A percentile compares a stretch with the other conserved stretches of the same genome.
Conservation (phyloP, 2,797 vertebrate species). For the Darevskia mixta region DNA sequence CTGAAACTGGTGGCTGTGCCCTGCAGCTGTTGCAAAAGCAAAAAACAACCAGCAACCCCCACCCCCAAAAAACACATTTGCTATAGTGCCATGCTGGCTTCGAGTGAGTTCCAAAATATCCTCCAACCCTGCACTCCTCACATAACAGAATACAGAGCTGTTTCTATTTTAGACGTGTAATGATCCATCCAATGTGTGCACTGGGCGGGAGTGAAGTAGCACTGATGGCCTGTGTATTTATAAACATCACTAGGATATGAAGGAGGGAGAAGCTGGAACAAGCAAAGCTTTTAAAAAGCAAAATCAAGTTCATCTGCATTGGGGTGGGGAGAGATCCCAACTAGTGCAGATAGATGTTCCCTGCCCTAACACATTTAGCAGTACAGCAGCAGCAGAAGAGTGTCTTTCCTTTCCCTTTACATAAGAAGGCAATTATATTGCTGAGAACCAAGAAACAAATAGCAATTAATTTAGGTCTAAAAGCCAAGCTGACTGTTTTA, state of each 20-base stretch:
- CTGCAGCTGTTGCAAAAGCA: conserved; percentile 2
- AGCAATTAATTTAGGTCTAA: background rate
- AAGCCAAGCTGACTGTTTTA: background rate
- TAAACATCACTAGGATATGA: conserved; percentile 5
- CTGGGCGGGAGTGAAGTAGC: background rate
- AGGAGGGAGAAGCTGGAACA: background rate
- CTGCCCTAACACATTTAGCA: fast-evolving
- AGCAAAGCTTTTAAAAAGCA: conserved; percentile 4
- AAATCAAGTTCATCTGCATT: background rate
- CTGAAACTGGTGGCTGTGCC: conserved; percentile 32
- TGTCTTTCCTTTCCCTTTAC: background rate
- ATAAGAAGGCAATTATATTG: background rate
- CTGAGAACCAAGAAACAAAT: conserved; percentile 17
- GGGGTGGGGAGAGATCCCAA: background rate
- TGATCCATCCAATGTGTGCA: conserved; percentile 18
- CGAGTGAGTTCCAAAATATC: conserved; percentile 47
- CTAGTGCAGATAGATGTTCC: background rate
- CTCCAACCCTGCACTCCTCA: background rate
- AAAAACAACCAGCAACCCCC: conserved; percentile 14
- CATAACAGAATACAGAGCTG: conserved; percentile 50
- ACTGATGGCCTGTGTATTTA: background rate
- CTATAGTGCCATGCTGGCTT: background rate
- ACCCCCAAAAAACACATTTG: conserved; percentile 10
- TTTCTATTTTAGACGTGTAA: conserved; percentile 50
- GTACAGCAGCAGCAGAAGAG: fast-evolving